Conservation (phyloP, 2,888 invertebrate species). For the Clepsis dumicolana region DNA sequence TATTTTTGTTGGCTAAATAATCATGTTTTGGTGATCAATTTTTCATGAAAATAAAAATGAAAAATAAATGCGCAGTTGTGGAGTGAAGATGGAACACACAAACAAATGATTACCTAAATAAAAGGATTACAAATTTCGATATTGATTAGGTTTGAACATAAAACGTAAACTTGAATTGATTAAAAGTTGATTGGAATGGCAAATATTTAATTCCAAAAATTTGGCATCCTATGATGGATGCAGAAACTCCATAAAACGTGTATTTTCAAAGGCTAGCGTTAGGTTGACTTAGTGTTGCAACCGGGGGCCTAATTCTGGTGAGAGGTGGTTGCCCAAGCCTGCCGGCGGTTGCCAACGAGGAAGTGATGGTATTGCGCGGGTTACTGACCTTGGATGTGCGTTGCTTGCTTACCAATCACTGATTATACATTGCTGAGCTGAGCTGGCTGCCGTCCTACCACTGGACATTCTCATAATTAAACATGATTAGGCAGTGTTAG, state of each 20-base stretch:
- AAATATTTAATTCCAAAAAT: background rate
- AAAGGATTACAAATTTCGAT: background rate
- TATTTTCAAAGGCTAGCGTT: slow-evolving; percentile 39
- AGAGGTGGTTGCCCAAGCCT: slow-evolving; percentile 77
- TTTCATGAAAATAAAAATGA: background rate
- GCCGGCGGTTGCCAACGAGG: slow-evolving; percentile 72
- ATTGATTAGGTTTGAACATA: background rate
- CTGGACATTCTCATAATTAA: slow-evolving; percentile 40
- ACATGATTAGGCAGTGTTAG: slow-evolving; percentile 32
- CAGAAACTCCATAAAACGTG: slow-evolving; percentile 31
- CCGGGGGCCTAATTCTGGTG: slow-evolving; percentile 76
- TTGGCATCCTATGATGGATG: slow-evolving; percentile 4
- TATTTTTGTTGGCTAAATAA: too few relatives aligned
- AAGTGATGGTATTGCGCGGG: slow-evolving; percentile 74
- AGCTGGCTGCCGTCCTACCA: slow-evolving; percentile 20
- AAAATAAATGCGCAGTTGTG: slow-evolving; percentile 2
- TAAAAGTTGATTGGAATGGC: background rate
- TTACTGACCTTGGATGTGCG: slow-evolving; percentile 75
- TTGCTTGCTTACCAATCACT: slow-evolving; percentile 67
- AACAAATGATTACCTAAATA: slow-evolving; percentile 17
- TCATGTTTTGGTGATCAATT: too few relatives aligned
- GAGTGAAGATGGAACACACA: slow-evolving; percentile 15
- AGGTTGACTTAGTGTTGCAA: slow-evolving; percentile 64
- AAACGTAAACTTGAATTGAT: background rate
- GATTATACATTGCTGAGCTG: slow-evolving; percentile 45